These are phyloP conservation scores for Mormyrus lacerda DNA, from an alignment of 2,113 vertebrate genomes.

Conservation along the genomic window DNA sequence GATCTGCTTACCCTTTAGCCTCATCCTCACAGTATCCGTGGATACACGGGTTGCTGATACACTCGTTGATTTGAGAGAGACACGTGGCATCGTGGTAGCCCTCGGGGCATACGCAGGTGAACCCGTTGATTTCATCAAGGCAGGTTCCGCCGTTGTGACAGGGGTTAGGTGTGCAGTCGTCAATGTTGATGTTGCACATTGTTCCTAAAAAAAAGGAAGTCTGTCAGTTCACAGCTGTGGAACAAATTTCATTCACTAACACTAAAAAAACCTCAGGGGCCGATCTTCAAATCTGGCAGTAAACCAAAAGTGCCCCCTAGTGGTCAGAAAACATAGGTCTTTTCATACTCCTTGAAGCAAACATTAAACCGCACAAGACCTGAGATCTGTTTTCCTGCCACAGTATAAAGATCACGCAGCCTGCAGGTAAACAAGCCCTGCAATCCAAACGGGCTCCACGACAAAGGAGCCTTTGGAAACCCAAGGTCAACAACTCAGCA, in stretches of 20 bases:
- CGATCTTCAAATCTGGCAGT: neutral
- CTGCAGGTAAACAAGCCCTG: neutral
- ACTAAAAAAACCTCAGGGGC: neutral
- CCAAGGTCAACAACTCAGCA: neutral
- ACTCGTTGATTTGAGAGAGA: conserved; percentile 85
- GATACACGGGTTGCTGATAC: conserved; percentile 86
- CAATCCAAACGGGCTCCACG: neutral
- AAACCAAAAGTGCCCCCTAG: neutral
- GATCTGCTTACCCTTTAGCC: conserved; percentile 70
- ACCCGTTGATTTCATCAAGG: conserved; percentile 73
- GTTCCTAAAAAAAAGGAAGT: conserved; percentile 56
- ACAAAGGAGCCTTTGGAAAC: neutral
- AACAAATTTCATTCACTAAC: neutral
- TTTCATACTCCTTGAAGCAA: neutral
- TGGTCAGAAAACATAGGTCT: neutral
- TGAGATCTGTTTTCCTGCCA: neutral
- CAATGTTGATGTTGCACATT: conserved; percentile 85
- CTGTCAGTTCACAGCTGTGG: neutral
- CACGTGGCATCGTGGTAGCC: conserved; percentile 85
- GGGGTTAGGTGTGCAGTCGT: conserved; percentile 76
- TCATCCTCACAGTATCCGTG: conserved; percentile 80
- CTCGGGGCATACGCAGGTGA: conserved; percentile 81
- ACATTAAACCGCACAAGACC: neutral
- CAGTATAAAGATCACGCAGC: neutral
- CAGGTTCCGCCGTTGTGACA: conserved; percentile 90